Evolutionary conservation across 2,797 vertebrate genomes (phyloP).

Genomic region (Sebastes nivosus): DNA sequence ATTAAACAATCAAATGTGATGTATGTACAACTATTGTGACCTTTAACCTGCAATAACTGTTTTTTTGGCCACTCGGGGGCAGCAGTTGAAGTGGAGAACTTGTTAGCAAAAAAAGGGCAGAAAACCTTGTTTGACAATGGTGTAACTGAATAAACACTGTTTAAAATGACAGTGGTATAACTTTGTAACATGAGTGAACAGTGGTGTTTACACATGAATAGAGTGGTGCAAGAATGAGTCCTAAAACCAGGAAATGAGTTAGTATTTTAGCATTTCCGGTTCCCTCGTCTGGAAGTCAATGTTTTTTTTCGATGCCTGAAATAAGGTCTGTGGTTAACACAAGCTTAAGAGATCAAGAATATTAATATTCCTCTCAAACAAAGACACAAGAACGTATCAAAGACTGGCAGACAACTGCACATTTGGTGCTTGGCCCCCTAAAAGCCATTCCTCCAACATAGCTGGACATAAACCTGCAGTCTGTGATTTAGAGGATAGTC

Average conservation of each 20-base stretch:
- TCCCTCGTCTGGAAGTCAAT: no score
- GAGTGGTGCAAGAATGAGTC: no score
- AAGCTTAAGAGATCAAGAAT: neutral
- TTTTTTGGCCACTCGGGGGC: neutral
- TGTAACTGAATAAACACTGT: no score
- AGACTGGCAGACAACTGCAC: neutral
- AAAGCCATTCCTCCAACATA: neutral
- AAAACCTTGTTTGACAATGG: no score
- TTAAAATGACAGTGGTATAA: no score
- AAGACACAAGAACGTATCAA: neutral
- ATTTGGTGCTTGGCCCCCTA: neutral
- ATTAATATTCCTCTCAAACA: neutral
- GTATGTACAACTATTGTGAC: neutral
- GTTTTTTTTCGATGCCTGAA: no score
- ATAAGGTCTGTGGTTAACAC: no score
- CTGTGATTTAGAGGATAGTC: slow-evolving; percentile 12
- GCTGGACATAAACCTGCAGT: slow-evolving; percentile 3
- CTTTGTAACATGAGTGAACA: no score
- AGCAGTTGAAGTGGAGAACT: neutral
- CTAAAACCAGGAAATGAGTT: no score
- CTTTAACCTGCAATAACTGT: neutral
- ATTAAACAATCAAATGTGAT: neutral
- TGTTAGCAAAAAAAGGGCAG: no score
- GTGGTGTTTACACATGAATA: no score
- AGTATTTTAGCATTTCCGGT: no score